These are phyloP conservation scores for Priocnemis perturbator DNA, from an alignment of 2,888 invertebrate genomes.

Conservation along the genomic window DNA sequence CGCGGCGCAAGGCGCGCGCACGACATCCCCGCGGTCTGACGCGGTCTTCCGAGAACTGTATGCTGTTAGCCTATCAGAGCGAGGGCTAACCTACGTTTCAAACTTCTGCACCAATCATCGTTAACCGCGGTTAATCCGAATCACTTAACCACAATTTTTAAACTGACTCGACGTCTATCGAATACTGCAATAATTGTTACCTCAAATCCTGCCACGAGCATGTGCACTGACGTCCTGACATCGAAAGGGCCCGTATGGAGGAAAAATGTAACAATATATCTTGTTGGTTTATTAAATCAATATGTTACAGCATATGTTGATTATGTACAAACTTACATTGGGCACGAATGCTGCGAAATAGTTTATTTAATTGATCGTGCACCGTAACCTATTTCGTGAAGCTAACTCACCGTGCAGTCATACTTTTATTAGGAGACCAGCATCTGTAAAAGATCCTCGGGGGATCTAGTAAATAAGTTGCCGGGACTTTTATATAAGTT, in stretches of 20 bases:
- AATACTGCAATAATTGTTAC: too few relatives aligned
- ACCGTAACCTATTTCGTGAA: not conserved
- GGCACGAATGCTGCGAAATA: not conserved
- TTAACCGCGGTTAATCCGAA: conserved; percentile 3
- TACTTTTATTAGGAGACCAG: conserved; percentile 63
- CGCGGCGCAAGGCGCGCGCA: conserved; percentile 34
- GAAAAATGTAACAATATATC: not conserved
- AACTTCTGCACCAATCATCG: conserved; percentile 12
- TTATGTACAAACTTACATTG: conserved; percentile 17
- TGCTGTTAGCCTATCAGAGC: conserved; percentile 5
- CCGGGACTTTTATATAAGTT: conserved; percentile 88
- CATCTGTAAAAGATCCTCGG: conserved; percentile 82
- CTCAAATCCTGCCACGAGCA: too few relatives aligned
- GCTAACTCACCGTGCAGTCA: not conserved
- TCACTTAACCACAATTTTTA: not conserved
- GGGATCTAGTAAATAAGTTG: conserved; percentile 84
- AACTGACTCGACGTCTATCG: not conserved
- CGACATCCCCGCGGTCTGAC: not conserved
- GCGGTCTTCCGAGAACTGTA: not conserved
- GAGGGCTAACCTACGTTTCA: not conserved
- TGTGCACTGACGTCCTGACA: too few relatives aligned
- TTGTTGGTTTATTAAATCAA: conserved; percentile 34
- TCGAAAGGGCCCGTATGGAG: not conserved
- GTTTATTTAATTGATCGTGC: not conserved
- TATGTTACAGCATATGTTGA: conserved; percentile 20